phyloP scores from a whole-genome alignment of 1,140 invertebrate species.

The Hestina assimilis region DNA sequence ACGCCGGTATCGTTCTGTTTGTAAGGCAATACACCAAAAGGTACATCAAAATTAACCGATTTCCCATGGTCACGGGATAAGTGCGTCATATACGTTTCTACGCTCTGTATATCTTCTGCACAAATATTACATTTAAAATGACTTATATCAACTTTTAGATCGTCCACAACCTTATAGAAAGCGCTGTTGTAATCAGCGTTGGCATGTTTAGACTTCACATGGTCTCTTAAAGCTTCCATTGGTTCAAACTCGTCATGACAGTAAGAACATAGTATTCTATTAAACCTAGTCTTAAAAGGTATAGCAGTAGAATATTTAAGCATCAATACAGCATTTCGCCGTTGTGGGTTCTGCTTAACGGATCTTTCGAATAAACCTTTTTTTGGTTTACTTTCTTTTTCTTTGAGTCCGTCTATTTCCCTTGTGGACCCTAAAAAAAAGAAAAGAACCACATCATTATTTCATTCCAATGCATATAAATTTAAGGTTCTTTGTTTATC shows the following conservation, averaged over 20 bases:
- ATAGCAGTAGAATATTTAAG: slow-evolving; percentile 64
- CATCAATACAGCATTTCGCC: slow-evolving; percentile 64
- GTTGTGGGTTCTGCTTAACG: slow-evolving; percentile 66
- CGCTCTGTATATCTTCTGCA: slow-evolving; percentile 37
- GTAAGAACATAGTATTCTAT: slow-evolving; percentile 67
- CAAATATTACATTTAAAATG: slow-evolving; percentile 63
- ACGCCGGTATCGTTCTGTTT: slow-evolving; percentile 48
- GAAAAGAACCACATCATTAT: slow-evolving; percentile 69
- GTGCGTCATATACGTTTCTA: slow-evolving; percentile 60
- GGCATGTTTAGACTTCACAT: slow-evolving; percentile 51
- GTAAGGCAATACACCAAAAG: slow-evolving; percentile 64
- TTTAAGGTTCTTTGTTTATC: not conserved
- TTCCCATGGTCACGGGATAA: slow-evolving; percentile 54
- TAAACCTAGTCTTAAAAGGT: slow-evolving; percentile 70
- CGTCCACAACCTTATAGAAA: slow-evolving; percentile 66
- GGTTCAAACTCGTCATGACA: slow-evolving; percentile 66
- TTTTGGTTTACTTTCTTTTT: slow-evolving; percentile 67
- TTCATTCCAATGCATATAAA: slow-evolving; percentile 39
- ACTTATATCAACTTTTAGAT: slow-evolving; percentile 64
- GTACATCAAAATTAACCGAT: slow-evolving; percentile 58
- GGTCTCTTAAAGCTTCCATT: slow-evolving; percentile 55
- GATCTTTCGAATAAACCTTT: slow-evolving; percentile 69
- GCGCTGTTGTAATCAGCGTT: slow-evolving; percentile 63
- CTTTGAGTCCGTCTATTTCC: slow-evolving; percentile 55
- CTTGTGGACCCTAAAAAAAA: slow-evolving; percentile 70